phyloP scores from a whole-genome alignment of 2,888 invertebrate species.

The Oscheius sp. region DNA sequence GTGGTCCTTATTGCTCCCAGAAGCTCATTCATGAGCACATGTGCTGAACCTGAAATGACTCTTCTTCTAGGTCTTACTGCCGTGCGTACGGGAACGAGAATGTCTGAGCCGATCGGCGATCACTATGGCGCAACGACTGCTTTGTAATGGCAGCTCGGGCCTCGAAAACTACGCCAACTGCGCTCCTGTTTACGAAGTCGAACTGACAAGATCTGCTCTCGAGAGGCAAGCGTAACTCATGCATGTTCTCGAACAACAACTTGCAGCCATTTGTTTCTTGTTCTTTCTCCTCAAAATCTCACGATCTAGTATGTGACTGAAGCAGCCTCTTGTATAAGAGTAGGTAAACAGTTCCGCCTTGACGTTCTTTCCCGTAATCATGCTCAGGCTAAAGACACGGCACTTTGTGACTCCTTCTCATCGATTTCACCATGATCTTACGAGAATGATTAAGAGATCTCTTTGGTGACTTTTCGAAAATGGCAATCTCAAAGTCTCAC shows the following conservation, averaged over 20 bases:
- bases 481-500: too few species aligned
- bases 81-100: conserved; percentile 30
- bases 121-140: conserved; percentile 37
- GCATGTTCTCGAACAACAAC: neutral
- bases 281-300: neutral
- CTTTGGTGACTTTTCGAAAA: too few species aligned
- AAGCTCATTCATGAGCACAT: conserved; percentile 19
- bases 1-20: conserved; percentile 8
- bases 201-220: conserved; percentile 31
- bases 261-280: neutral
- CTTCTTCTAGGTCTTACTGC: conserved; percentile 15
- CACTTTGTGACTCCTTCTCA: too few species aligned
- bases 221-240: conserved; percentile 8
- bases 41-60: neutral
- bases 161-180: conserved; percentile 38
- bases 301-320: neutral
- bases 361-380: too few species aligned
- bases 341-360: too few species aligned
- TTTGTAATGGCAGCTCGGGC: conserved; percentile 34
- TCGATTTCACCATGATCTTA: too few species aligned
- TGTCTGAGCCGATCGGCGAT: conserved; percentile 34
- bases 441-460: too few species aligned
- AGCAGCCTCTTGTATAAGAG: too few species aligned
- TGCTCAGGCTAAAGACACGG: too few species aligned
- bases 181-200: conserved; percentile 37